Evolutionary conservation across 2,797 vertebrate genomes (phyloP).

Genomic region (Octomys mimax): DNA sequence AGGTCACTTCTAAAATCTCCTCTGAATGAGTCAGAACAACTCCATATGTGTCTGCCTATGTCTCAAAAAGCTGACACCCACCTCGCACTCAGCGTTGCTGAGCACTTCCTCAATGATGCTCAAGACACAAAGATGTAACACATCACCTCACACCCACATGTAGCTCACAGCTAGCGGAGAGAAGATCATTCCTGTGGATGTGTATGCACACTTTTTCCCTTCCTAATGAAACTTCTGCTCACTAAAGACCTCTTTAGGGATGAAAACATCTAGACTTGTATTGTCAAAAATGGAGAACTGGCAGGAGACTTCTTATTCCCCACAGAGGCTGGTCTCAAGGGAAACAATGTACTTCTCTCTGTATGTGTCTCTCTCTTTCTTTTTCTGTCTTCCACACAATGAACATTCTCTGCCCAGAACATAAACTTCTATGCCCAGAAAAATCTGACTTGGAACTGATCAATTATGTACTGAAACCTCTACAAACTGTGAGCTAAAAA

Average conservation of each 20-base stretch:
- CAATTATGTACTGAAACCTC: too few relatives aligned
- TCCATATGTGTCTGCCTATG: background rate
- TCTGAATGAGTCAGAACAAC: background rate
- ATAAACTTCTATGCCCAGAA: too few relatives aligned
- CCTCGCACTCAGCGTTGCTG: too few relatives aligned
- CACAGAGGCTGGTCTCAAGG: accelerated
- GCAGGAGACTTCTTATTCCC: too few relatives aligned
- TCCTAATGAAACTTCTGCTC: background rate
- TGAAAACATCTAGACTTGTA: background rate
- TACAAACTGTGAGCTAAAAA: too few relatives aligned
- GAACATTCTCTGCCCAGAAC: too few relatives aligned
- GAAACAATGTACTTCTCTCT: background rate
- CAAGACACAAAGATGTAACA: accelerated
- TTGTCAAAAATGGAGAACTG: background rate
- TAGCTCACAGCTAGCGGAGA: background rate
- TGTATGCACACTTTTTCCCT: background rate
- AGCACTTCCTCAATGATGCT: background rate
- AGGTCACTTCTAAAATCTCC: background rate
- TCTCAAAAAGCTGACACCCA: background rate
- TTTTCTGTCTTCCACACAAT: too few relatives aligned
- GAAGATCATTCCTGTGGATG: background rate
- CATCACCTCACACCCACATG: accelerated
- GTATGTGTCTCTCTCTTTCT: too few relatives aligned
- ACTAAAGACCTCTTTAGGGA: background rate
- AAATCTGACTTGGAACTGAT: too few relatives aligned